A percentile compares a stretch with the other conserved stretches of the same genome.
These are phyloP conservation scores for Kryptolebias marmoratus DNA, from an alignment of 2,113 vertebrate genomes.

Conservation along the genomic window DNA sequence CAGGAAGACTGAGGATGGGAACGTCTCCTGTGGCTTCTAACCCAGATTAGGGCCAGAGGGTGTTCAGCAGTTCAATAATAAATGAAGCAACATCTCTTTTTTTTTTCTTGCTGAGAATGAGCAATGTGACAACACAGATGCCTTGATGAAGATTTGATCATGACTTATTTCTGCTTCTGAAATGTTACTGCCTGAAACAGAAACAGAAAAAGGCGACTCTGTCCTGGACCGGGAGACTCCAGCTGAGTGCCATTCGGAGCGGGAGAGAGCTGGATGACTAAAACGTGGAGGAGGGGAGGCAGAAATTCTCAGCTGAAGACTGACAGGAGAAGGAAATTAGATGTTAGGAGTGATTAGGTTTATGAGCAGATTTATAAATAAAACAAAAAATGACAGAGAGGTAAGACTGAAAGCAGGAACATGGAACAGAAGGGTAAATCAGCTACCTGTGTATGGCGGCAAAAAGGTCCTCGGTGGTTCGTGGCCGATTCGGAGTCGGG, in stretches of 20 bases:
- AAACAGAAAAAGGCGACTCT: not conserved
- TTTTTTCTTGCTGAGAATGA: slow-evolving; percentile 33
- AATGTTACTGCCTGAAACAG: not conserved
- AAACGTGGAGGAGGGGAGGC: slow-evolving; percentile 22
- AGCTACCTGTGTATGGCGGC: slow-evolving; percentile 96
- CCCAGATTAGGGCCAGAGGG: slow-evolving; percentile 73
- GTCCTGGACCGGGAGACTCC: not conserved
- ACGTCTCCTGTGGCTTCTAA: slow-evolving; percentile 66
- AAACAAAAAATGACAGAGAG: not conserved
- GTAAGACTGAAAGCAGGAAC: slow-evolving; percentile 1
- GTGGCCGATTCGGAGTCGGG: slow-evolving; percentile 87
- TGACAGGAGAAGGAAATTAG: not conserved
- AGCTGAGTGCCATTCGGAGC: slow-evolving; percentile 29
- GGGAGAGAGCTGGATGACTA: slow-evolving; percentile 48
- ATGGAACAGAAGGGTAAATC: slow-evolving; percentile 8
- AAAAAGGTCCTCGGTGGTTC: slow-evolving; percentile 97
- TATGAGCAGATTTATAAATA: not conserved
- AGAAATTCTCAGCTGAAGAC: slow-evolving; percentile 26
- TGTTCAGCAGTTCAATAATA: slow-evolving; percentile 69
- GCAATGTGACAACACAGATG: slow-evolving; percentile 38
- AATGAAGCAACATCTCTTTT: slow-evolving; percentile 60
- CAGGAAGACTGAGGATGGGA: not conserved
- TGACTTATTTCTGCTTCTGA: slow-evolving; percentile 13
- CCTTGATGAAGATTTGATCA: slow-evolving; percentile 15
- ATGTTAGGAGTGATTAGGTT: not conserved